Evolutionary conservation across 2,888 invertebrate species (phyloP).

Genomic region (Brachyptera putata): DNA sequence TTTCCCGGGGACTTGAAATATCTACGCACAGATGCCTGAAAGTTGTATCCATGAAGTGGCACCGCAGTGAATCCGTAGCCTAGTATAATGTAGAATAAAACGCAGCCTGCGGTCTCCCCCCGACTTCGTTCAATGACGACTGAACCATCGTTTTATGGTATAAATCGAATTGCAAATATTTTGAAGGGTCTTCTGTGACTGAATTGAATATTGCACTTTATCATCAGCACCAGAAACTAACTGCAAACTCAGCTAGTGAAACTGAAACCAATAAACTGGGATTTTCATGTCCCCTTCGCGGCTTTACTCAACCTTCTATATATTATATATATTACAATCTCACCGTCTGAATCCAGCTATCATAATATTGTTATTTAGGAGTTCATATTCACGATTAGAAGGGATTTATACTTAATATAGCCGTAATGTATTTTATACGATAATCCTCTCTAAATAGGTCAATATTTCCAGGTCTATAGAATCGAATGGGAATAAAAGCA

Average conservation of each 20-base stretch:
- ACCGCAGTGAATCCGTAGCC: too few species aligned
- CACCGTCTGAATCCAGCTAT: background rate
- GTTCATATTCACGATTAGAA: background rate
- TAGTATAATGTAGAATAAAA: background rate
- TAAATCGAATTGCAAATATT: conserved; percentile 13
- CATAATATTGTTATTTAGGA: background rate
- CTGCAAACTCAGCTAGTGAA: background rate
- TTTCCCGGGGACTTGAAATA: too few species aligned
- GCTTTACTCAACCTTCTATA: background rate
- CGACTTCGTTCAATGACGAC: background rate
- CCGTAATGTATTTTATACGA: background rate
- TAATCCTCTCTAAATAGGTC: background rate
- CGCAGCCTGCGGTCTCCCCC: background rate
- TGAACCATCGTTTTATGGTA: conserved; percentile 8
- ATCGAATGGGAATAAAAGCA: too few species aligned
- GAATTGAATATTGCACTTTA: conserved; percentile 15
- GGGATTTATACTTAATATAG: background rate
- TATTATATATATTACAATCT: background rate
- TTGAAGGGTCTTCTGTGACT: conserved; percentile 6
- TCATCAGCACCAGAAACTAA: background rate
- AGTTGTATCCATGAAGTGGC: too few species aligned
- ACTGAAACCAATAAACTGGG: conserved; percentile 7
- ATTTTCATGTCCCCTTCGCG: conserved; percentile 1
- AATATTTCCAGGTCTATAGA: background rate
- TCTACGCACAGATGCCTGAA: background rate